phyloP scores from a whole-genome alignment of 2,888 invertebrate genomes.

The Phortica okadai region DNA sequence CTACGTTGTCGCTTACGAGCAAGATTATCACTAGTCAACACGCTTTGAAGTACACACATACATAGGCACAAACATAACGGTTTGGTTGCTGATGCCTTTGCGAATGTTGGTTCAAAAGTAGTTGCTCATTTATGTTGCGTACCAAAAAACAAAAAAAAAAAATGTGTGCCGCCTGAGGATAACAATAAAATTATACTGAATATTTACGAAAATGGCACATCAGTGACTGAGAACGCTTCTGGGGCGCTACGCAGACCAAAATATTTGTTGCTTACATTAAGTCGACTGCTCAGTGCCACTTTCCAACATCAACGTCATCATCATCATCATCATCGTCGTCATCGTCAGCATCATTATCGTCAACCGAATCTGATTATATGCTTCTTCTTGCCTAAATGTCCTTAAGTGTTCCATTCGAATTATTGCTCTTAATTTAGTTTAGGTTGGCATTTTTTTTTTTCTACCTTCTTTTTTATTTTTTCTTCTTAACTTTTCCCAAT shows the following conservation, averaged over 20 bases:
- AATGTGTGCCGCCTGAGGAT: not conserved
- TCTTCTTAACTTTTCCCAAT: too few species aligned
- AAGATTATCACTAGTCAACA: too few species aligned
- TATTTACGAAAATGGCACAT: constrained; percentile 14
- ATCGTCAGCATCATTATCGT: too few species aligned
- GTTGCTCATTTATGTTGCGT: not conserved
- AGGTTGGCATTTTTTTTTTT: too few species aligned
- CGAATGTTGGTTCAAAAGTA: not conserved
- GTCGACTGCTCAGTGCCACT: not conserved
- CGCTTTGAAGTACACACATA: not conserved
- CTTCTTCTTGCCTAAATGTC: too few species aligned
- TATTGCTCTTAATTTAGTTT: too few species aligned
- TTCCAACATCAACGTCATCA: not conserved
- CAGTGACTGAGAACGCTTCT: constrained; percentile 4
- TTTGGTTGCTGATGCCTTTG: too few species aligned
- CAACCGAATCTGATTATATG: too few species aligned
- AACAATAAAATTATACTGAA: constrained; percentile 14
- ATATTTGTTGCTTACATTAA: not conserved
- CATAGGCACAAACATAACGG: not conserved
- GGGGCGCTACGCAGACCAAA: not conserved
- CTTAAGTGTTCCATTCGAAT: too few species aligned
- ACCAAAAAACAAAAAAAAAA: not conserved
- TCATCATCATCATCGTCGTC: too few species aligned
- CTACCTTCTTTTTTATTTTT: too few species aligned
- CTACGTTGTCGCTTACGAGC: too few species aligned